Evolutionary conservation across 1,140 invertebrate species (phyloP).

Genomic region (Melitaea cinxia): DNA sequence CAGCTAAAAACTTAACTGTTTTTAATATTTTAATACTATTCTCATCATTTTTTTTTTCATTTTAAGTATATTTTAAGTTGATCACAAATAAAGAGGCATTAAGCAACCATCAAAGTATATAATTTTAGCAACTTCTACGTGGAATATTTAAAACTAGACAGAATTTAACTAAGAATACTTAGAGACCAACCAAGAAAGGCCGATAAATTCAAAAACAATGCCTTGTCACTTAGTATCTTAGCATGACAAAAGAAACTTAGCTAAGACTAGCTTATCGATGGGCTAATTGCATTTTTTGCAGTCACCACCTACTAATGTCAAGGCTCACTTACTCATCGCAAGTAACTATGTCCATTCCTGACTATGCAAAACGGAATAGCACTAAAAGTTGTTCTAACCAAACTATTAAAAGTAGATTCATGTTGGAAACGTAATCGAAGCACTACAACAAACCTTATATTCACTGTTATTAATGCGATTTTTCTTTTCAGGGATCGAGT

Average conservation of each 20-base stretch:
- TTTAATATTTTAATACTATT: not conserved
- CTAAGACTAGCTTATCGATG: constrained; percentile 64
- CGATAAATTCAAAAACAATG: constrained; percentile 74
- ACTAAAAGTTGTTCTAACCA: constrained; percentile 47
- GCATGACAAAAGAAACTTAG: constrained; percentile 75
- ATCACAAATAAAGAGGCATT: not conserved
- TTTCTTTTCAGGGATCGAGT: constrained; percentile 61
- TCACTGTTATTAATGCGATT: constrained; percentile 46
- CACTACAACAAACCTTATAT: constrained; percentile 67
- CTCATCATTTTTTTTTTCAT: not conserved
- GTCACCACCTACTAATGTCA: constrained; percentile 72
- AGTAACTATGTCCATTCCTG: constrained; percentile 62
- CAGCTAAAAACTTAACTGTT: not conserved
- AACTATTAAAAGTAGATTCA: constrained; percentile 28
- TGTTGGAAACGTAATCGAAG: constrained; percentile 56
- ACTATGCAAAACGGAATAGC: constrained; percentile 46
- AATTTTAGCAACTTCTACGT: constrained; percentile 24
- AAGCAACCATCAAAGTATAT: not conserved
- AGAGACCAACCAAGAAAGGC: constrained; percentile 47
- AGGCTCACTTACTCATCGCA: constrained; percentile 76
- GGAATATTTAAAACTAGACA: constrained; percentile 48
- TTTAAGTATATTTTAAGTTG: not conserved
- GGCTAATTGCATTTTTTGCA: constrained; percentile 75
- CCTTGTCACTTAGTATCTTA: constrained; percentile 53
- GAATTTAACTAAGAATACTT: constrained; percentile 45